Evolutionary conservation across 2,888 invertebrate genomes (phyloP).

Genomic region (Poecilus cupreus): DNA sequence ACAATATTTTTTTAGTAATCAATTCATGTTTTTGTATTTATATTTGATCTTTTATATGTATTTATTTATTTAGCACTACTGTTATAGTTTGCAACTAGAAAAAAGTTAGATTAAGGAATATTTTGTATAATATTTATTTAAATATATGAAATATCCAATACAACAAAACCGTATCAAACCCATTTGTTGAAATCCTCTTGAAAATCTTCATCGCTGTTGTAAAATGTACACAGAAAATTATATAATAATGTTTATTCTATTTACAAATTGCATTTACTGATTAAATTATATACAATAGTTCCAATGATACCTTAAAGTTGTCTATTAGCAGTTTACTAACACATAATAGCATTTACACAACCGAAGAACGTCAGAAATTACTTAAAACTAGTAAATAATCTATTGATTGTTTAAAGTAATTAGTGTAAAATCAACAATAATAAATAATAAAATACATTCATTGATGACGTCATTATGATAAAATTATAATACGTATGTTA

Average conservation of each 20-base stretch:
- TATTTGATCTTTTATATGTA: too few relatives aligned
- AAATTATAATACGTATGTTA: conserved; percentile 27
- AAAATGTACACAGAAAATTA: conserved; percentile 54
- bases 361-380: not conserved
- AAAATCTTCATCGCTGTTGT: not conserved
- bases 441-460: conserved; percentile 32
- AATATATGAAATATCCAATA: conserved; percentile 69
- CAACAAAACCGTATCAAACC: conserved; percentile 66
- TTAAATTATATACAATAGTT: conserved; percentile 57
- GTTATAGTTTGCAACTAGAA: too few relatives aligned
- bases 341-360: not conserved
- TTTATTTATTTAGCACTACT: too few relatives aligned
- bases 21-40: too few relatives aligned
- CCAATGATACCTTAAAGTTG: not conserved
- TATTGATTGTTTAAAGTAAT: not conserved
- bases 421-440: conserved; percentile 5
- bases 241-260: conserved; percentile 66
- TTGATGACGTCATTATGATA: not conserved
- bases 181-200: not conserved
- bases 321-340: not conserved
- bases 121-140: conserved; percentile 63
- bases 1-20: too few relatives aligned
- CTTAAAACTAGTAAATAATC: not conserved
- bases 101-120: not conserved
- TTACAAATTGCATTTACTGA: conserved; percentile 63